phyloP scores from a whole-genome alignment of 1,140 invertebrate genomes.

The Drosophila ficusphila region DNA sequence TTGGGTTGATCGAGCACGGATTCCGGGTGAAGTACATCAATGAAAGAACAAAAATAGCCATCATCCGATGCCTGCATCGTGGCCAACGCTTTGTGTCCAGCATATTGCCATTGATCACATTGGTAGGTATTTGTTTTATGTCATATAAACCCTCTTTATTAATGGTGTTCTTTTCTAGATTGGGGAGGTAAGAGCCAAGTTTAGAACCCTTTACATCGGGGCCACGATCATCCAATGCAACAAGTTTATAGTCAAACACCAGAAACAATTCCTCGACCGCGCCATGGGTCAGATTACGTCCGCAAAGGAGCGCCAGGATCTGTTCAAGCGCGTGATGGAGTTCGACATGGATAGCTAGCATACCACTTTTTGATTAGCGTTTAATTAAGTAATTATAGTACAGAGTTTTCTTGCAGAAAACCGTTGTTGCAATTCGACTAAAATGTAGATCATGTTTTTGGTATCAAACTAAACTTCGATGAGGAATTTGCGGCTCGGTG shows the following conservation, averaged over 20 bases:
- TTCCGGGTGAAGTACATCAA: slow-evolving; percentile 92
- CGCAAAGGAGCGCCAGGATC: slow-evolving; percentile 85
- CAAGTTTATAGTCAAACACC: slow-evolving; percentile 88
- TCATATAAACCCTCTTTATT: not conserved
- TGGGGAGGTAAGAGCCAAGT: slow-evolving; percentile 86
- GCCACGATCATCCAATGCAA: slow-evolving; percentile 92
- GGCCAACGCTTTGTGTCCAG: slow-evolving; percentile 89
- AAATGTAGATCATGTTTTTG: slow-evolving; percentile 40
- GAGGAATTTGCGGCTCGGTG: slow-evolving; percentile 74
- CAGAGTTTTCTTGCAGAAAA: slow-evolving; percentile 49
- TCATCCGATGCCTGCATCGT: slow-evolving; percentile 89
- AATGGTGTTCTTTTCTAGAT: slow-evolving; percentile 79
- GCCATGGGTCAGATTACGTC: slow-evolving; percentile 74
- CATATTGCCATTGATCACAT: slow-evolving; percentile 87
- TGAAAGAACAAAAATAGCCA: slow-evolving; percentile 88
- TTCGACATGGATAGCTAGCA: slow-evolving; percentile 79
- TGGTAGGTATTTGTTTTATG: slow-evolving; percentile 37
- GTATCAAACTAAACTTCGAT: slow-evolving; percentile 72
- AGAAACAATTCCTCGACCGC: slow-evolving; percentile 84
- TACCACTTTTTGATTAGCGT: slow-evolving; percentile 10
- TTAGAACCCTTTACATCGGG: slow-evolving; percentile 89
- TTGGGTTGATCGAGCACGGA: slow-evolving; percentile 88
- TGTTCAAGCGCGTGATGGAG: slow-evolving; percentile 86
- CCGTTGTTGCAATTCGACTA: slow-evolving; percentile 52
- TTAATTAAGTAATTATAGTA: slow-evolving; percentile 59